Evolutionary conservation across 2,113 vertebrate genomes (phyloP).

Genomic region (Hemicordylus capensis): DNA sequence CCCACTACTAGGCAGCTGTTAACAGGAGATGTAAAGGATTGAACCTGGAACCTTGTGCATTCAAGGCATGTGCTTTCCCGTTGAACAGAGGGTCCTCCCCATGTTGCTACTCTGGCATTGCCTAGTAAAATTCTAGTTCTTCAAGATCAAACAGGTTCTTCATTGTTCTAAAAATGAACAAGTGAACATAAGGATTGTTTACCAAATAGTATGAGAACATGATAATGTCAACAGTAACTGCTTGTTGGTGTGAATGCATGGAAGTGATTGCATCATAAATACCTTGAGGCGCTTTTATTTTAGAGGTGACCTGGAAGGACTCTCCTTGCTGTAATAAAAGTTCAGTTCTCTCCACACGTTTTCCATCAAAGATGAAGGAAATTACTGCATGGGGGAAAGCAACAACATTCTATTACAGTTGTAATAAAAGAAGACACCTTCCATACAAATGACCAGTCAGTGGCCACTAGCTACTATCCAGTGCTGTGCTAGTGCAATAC

Average conservation of each 20-base stretch:
- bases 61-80: no score
- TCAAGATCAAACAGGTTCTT: constrained; percentile 54
- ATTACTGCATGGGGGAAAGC: not conserved
- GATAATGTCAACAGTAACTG: constrained; percentile 33
- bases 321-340: not conserved
- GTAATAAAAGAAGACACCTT: not conserved
- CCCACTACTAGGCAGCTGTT: not conserved
- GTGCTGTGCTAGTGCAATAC: no score
- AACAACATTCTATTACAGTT: not conserved
- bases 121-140: constrained; percentile 39
- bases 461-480: no score
- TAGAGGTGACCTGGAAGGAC: constrained; percentile 32
- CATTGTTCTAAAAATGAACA: constrained; percentile 43
- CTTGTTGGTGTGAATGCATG: constrained; percentile 36
- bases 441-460: no score
- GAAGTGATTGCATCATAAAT: constrained; percentile 42
- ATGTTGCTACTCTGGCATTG: constrained; percentile 30
- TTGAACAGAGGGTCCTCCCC: not conserved
- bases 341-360: not conserved
- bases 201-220: constrained; percentile 59
- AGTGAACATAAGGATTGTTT: constrained; percentile 62
- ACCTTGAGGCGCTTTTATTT: constrained; percentile 30
- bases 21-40: not conserved
- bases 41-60: not conserved
- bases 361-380: not conserved